A percentile compares a stretch with the other conserved stretches of the same genome.
Evolutionary conservation across 2,888 invertebrate genomes (phyloP).

Genomic region (Lasioglossum vierecki): DNA sequence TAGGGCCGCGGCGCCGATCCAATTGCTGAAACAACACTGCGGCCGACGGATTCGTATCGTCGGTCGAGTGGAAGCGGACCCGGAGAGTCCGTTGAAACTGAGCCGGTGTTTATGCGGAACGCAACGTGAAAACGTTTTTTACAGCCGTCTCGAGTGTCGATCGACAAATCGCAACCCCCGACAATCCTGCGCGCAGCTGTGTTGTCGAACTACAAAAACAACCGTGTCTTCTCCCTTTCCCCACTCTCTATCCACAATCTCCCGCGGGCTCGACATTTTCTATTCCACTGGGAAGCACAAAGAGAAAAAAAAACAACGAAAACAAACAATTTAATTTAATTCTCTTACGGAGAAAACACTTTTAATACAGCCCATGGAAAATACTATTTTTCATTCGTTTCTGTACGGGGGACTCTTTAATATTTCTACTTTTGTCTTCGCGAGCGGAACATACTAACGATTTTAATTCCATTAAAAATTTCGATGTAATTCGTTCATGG

Average conservation of each 20-base stretch:
- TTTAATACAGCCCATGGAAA: background rate
- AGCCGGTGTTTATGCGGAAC: conserved; percentile 54
- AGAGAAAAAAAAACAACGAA: background rate
- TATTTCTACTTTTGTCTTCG: background rate
- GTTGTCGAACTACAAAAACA: conserved; percentile 1
- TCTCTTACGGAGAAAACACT: background rate
- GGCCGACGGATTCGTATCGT: conserved; percentile 43
- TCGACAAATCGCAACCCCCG: background rate
- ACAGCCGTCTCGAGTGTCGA: conserved; percentile 17
- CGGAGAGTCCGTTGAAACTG: conserved; percentile 53
- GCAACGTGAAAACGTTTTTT: conserved; percentile 37
- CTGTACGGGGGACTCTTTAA: background rate
- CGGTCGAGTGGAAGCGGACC: conserved; percentile 45
- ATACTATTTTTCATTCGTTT: background rate
- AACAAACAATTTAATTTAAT: background rate
- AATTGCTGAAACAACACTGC: conserved; percentile 52
- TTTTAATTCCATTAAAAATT: background rate
- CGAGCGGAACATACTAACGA: background rate
- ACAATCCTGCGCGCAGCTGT: background rate
- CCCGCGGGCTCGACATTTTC: background rate
- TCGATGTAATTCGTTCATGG: background rate
- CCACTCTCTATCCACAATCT: background rate
- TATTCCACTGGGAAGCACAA: background rate
- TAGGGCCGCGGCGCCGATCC: conserved; percentile 34
- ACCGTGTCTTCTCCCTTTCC: background rate